Base-by-base conservation (phyloP, 2,888 invertebrate species). In the Sarcophaga carnaria region DNA sequence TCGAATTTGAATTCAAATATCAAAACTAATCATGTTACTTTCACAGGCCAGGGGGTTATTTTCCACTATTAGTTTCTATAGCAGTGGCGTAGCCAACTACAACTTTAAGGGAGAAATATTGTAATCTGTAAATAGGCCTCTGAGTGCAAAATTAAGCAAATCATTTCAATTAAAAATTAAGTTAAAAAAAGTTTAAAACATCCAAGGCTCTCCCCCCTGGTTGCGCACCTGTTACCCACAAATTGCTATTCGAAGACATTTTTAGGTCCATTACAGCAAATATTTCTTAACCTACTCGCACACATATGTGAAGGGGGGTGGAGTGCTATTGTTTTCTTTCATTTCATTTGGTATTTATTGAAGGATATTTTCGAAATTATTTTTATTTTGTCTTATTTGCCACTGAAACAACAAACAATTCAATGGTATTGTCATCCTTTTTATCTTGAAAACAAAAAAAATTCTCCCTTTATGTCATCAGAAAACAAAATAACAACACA, bases 11-110 rank as follows among this genome's bases (percentile, higher is more conserved):
- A 87, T 87, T 83, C 77, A 71, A 37, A 37, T 69, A 83, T 80
- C 83, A 83, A 83, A 37, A 80, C 69, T 77, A 83, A 83, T 86
- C 83, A 77, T 72, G 80, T 86, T 80, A 74, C 63, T 72, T 72
- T 77, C 17, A 83, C 72, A 74, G 17, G 5, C 69, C 80, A 66
- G 62, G 62, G 71, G 75, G 80, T 67, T 64, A 77, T 69, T 82
- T 64, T 45, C 62, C 69, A 25, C 49, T 66, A 5, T 22, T 27
- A 10, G 37, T 10, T 2, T 10, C 8, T 2, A 37, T 2, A 37
- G 37, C 37, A 37, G 2, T 10, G 2, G 37, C 37, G 37, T 37
- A 37, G 37, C 37, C 8, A 0, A 37, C 10, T 8, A 37, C 1
- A 37, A 37, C 10, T 37, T 37, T 37, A 2, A 2, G 0, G 37